Evolutionary conservation across 2,888 invertebrate species (phyloP).

Genomic region (Oxycera nigricornis): DNA sequence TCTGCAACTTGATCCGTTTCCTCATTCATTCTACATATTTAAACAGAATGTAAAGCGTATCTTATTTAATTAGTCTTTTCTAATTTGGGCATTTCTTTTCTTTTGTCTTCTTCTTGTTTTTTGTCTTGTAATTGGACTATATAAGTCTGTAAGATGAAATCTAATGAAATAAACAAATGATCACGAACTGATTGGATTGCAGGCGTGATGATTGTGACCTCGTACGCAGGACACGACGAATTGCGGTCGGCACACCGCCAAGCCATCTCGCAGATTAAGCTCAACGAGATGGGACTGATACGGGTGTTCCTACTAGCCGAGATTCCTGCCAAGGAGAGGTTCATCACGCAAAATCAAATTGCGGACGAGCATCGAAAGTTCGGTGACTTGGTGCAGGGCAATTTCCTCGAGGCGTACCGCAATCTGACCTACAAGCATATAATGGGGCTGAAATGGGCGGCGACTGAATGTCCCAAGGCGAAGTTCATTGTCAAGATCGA

Average conservation of each 20-base stretch:
- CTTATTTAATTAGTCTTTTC: too few relatives aligned
- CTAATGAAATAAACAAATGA: too few relatives aligned
- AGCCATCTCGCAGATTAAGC: constrained; percentile 68
- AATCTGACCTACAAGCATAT: constrained; percentile 84
- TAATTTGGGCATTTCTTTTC: too few relatives aligned
- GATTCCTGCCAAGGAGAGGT: constrained; percentile 65
- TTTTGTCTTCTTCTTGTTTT: too few relatives aligned
- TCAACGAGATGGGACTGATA: constrained; percentile 67
- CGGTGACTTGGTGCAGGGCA: constrained; percentile 77
- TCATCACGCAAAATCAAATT: constrained; percentile 66
- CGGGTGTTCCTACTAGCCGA: constrained; percentile 75
- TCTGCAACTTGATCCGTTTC: too few relatives aligned
- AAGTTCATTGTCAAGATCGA: constrained; percentile 80
- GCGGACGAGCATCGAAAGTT: constrained; percentile 69
- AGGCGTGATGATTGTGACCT: constrained; percentile 72
- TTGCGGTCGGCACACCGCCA: constrained; percentile 74
- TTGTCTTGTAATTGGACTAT: too few relatives aligned
- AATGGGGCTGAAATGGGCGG: constrained; percentile 81
- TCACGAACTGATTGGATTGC: neutral
- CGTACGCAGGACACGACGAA: constrained; percentile 76
- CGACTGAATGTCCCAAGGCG: constrained; percentile 67
- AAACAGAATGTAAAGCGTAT: too few relatives aligned
- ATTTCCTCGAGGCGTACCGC: constrained; percentile 77
- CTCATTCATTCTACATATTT: too few relatives aligned
- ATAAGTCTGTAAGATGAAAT: too few relatives aligned